Conservation (phyloP, 2,797 vertebrate species). For the Coracias cyanogaster region DNA sequence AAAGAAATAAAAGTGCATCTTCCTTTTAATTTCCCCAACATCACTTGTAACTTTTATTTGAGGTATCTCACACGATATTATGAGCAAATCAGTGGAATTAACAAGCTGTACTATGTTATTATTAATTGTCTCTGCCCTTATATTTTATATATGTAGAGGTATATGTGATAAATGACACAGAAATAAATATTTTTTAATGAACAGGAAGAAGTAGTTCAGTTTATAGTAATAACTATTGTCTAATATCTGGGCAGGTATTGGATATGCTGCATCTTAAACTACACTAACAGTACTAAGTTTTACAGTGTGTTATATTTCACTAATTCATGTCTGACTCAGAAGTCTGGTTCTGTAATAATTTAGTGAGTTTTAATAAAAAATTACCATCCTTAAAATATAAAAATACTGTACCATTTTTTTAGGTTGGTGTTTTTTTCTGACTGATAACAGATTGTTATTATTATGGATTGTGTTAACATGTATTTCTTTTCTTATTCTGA, state of each 20-base stretch:
- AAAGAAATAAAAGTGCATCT: neutral
- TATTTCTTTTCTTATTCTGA: constrained; percentile 64
- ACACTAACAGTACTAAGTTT: neutral
- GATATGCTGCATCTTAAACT: neutral
- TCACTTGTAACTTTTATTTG: fast-evolving
- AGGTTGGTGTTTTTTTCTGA: neutral
- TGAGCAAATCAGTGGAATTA: neutral
- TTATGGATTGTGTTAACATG: neutral
- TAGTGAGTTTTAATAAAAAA: neutral
- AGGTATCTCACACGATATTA: neutral
- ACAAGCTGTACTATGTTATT: neutral
- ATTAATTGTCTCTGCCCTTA: neutral
- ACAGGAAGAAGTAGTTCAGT: neutral
- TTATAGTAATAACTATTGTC: neutral
- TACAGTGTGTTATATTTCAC: neutral
- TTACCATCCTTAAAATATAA: neutral
- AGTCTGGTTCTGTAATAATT: neutral
- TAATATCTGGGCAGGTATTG: neutral
- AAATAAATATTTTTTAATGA: neutral
- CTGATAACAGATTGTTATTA: neutral
- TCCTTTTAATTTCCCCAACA: neutral
- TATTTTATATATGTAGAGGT: neutral
- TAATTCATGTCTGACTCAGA: neutral
- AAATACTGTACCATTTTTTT: neutral
- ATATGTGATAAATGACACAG: neutral